Percentiles rank a stretch among this genome's conserved stretches.
Evolutionary conservation across 2,888 invertebrate species (phyloP).

Genomic region (Seira musarum): DNA sequence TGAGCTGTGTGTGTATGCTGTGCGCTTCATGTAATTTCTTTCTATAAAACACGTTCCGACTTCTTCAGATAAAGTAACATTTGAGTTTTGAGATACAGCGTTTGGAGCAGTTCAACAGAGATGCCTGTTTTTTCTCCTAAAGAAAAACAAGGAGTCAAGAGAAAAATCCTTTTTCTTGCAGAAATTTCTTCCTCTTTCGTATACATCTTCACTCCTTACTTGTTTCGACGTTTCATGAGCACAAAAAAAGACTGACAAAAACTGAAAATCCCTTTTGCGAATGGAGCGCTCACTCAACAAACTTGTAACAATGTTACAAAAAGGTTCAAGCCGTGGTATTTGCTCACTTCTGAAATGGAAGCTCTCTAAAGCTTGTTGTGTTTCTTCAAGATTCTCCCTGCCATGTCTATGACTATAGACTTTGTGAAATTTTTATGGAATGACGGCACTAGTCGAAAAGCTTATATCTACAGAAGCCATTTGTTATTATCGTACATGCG

Average conservation of each 20-base stretch:
- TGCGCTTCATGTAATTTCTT: no score
- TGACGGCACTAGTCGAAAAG: not conserved
- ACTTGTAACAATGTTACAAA: not conserved
- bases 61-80: no score
- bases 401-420: not conserved
- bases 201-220: not conserved
- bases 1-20: not conserved
- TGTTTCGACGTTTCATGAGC: not conserved
- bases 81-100: no score
- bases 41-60: no score
- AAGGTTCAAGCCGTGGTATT: no score
- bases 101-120: no score
- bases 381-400: not conserved
- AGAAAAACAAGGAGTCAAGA: no score
- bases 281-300: conserved; percentile 1
- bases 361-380: not conserved
- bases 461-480: no score
- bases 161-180: no score
- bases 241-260: not conserved
- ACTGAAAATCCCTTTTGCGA: not conserved
- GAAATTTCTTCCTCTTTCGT: not conserved
- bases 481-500: no score
- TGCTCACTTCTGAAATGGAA: not conserved
- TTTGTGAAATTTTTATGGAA: conserved; percentile 2
- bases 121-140: no score